phyloP scores from a whole-genome alignment of 2,797 vertebrate genomes.

The Tympanoctomys barrerae region DNA sequence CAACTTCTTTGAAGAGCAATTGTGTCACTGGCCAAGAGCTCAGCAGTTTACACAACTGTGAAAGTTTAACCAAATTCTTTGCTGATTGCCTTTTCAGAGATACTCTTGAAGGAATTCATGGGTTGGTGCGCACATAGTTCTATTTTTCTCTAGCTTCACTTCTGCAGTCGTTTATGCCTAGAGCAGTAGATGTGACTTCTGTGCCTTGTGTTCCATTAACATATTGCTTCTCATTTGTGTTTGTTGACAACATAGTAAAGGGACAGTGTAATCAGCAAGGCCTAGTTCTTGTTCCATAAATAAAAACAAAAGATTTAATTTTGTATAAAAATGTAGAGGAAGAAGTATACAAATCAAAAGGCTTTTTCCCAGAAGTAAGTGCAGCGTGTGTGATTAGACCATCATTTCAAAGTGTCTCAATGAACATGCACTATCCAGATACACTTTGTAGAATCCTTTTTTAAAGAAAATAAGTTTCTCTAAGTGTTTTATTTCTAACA shows the following conservation, averaged over 20 bases:
- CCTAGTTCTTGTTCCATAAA: conserved; percentile 79
- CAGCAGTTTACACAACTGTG: conserved; percentile 43
- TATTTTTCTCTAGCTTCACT: conserved; percentile 3
- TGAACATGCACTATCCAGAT: conserved; percentile 45
- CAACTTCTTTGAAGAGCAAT: not conserved
- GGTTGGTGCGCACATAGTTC: too few species aligned
- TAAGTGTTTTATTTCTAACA: conserved; percentile 69
- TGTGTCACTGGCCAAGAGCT: conserved; percentile 32
- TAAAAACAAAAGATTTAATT: conserved; percentile 75
- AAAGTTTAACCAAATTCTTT: conserved; percentile 58
- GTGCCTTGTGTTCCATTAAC: conserved; percentile 59
- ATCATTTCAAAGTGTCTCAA: conserved; percentile 71
- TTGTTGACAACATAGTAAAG: conserved; percentile 62
- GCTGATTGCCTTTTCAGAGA: conserved; percentile 61
- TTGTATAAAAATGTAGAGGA: conserved; percentile 60
- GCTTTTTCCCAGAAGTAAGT: conserved; percentile 43
- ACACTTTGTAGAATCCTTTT: conserved; percentile 57
- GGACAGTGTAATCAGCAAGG: conserved; percentile 52
- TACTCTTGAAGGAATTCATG: not conserved
- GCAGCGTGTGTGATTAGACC: conserved; percentile 48
- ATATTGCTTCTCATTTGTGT: conserved; percentile 64
- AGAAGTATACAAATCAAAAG: conserved; percentile 46
- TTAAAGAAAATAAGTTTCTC: conserved; percentile 69
- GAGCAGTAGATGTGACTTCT: not conserved
- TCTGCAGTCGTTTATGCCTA: conserved; percentile 63